Conservation (phyloP, 2,797 vertebrate genomes). For the Aldrovandia affinis region DNA sequence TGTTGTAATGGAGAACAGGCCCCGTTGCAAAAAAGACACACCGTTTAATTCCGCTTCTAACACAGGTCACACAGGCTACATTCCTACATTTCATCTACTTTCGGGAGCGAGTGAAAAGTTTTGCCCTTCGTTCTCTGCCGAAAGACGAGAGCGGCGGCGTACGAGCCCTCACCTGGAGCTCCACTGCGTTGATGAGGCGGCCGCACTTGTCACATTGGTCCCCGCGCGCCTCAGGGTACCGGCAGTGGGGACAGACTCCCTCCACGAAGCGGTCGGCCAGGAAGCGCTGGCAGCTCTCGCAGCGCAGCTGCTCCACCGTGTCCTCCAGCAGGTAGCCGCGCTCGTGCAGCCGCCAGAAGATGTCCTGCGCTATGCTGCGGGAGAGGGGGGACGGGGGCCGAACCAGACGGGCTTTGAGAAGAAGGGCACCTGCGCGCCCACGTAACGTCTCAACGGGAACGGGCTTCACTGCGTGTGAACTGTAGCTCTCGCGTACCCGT, state of each 20-base stretch:
- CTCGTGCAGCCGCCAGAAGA: constrained; percentile 84
- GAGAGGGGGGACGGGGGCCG: neutral
- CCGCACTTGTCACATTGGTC: constrained; percentile 97
- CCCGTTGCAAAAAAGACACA: too few relatives aligned
- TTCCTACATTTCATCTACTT: too few relatives aligned
- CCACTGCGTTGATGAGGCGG: constrained; percentile 91
- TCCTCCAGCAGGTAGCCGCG: constrained; percentile 81
- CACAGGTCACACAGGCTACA: too few relatives aligned
- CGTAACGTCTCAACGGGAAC: too few relatives aligned
- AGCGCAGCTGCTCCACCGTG: constrained; percentile 87
- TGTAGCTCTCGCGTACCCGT: too few relatives aligned
- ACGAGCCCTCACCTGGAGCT: constrained; percentile 82
- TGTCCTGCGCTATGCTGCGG: constrained; percentile 89
- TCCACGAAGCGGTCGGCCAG: constrained; percentile 96
- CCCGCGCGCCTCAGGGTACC: constrained; percentile 88
- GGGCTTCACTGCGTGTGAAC: too few relatives aligned
- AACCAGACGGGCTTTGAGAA: too few relatives aligned
- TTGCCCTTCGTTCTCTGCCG: neutral
- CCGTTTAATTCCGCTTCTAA: too few relatives aligned
- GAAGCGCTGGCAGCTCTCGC: constrained; percentile 87
- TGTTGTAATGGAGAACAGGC: too few relatives aligned
- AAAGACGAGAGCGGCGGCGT: neutral
- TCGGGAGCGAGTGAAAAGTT: neutral
- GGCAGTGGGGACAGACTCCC: constrained; percentile 87
- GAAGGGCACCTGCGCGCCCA: too few relatives aligned